Evolutionary conservation across 2,888 invertebrate genomes (phyloP), one percentile per base, ranked within the genome.

Genomic region (Ypsolopha scabrella): DNA sequence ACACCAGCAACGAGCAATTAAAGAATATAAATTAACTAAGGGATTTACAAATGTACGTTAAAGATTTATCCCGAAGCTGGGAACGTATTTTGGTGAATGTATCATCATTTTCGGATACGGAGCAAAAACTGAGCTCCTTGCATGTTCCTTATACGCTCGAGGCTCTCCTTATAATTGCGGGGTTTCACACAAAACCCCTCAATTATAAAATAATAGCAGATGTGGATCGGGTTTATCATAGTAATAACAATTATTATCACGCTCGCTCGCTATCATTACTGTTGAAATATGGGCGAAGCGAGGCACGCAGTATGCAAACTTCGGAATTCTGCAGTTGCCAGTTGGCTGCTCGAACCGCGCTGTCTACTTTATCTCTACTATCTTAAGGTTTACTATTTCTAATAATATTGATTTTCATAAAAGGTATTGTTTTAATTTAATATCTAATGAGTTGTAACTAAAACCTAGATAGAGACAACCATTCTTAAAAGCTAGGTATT

Each of bases 201-300:
- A 86, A 86, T 86, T 86, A 86, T 86, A 83, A 86, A 85, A 85
- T 86, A 86, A 86, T 86, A 85, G 80, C 80, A 85, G 83, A 83
- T 83, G 82, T 76, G 82, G 80, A 81, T 85, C 53, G 50, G 51
- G 38, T 53, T 55, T 52, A 55, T 53, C 82, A 80, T 83, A 83
- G 82, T 86, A 86, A 86, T 86, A 83, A 85, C 83, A 86, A 86
- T 86, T 83, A 86, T 86, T 86, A 86, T 85, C 85, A 80, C 86
- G 83, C 83, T 80, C 75, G 73, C 69, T 66, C 60, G 73, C 73
- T 76, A 75, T 83, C 76, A 86, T 86, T 86, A 86, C 70, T 55
- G 69, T 74, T 86, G 82, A 86, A 80, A 85, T 85, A 86, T 86
- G 70, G 76, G 67, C 68, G 72, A 72, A 74, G 68, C 67, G 67